Conservation (phyloP, 2,797 vertebrate species). For the Acipenser transmontanus region DNA sequence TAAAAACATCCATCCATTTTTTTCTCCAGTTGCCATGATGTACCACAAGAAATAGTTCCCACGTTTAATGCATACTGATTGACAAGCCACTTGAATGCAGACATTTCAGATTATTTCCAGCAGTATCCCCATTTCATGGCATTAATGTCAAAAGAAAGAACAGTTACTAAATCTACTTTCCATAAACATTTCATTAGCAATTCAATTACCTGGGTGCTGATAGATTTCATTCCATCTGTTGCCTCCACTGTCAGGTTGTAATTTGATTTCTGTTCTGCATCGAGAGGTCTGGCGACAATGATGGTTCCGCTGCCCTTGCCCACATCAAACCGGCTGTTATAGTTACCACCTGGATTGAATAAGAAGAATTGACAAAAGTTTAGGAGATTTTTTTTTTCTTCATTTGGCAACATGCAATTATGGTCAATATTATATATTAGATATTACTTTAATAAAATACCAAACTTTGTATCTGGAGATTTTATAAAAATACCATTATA, state of each 20-base stretch:
- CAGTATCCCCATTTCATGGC: background rate
- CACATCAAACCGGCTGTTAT: conserved; percentile 93
- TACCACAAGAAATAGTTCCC: too few relatives aligned
- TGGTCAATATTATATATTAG: background rate
- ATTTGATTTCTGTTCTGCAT: conserved; percentile 90
- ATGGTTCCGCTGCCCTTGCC: conserved; percentile 92
- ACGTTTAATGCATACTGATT: too few relatives aligned
- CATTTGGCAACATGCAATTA: background rate
- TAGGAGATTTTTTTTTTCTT: conserved; percentile 24
- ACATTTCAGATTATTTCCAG: too few relatives aligned
- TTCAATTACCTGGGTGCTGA: conserved; percentile 88
- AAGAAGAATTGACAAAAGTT: conserved; percentile 47
- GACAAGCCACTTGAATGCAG: too few relatives aligned
- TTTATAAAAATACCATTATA: too few relatives aligned
- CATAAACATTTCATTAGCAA: conserved; percentile 41
- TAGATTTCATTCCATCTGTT: conserved; percentile 86
- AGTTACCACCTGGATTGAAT: conserved; percentile 86
- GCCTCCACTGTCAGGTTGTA: conserved; percentile 97
- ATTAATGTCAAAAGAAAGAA: background rate
- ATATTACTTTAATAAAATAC: too few relatives aligned
- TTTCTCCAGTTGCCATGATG: too few relatives aligned
- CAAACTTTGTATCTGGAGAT: too few relatives aligned
- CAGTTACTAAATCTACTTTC: conserved; percentile 11
- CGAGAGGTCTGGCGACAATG: conserved; percentile 85
- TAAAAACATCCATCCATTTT: too few relatives aligned